phyloP scores from a whole-genome alignment of 2,113 vertebrate genomes.

The Fregetta grallaria region DNA sequence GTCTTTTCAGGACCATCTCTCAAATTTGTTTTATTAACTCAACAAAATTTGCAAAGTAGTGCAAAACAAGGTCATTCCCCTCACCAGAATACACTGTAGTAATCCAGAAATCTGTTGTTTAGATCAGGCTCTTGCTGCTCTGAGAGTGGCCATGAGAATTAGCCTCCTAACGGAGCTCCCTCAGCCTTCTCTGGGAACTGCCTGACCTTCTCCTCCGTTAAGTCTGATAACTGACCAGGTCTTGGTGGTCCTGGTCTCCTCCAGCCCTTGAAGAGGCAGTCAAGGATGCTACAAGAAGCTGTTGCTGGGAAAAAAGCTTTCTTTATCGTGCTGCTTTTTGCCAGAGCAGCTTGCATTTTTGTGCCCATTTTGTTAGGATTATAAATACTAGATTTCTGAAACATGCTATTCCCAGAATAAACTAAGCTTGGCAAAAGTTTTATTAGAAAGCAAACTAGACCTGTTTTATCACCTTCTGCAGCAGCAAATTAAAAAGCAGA shows the following conservation, averaged over 20 bases:
- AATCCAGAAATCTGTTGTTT: neutral
- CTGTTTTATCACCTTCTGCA: neutral
- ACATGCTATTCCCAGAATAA: neutral
- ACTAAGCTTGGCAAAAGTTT: neutral
- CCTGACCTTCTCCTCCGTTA: neutral
- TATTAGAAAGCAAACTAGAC: neutral
- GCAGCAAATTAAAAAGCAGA: neutral
- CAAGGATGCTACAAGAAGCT: neutral
- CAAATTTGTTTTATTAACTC: neutral
- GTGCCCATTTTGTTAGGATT: neutral
- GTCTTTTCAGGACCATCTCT: neutral
- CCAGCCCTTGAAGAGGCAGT: neutral
- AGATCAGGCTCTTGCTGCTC: neutral
- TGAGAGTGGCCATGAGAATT: neutral
- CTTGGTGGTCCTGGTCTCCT: neutral
- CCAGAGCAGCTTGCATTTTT: fast-evolving
- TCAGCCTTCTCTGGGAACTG: neutral
- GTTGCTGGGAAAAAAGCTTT: neutral
- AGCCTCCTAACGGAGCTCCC: fast-evolving
- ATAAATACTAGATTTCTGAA: neutral
- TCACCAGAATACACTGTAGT: neutral
- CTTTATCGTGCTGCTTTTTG: neutral
- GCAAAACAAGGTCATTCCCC: neutral
- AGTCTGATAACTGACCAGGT: neutral
- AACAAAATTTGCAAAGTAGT: neutral